Evolutionary conservation across 2,797 vertebrate genomes (phyloP).

Genomic region (Enteromius treurensis): DNA sequence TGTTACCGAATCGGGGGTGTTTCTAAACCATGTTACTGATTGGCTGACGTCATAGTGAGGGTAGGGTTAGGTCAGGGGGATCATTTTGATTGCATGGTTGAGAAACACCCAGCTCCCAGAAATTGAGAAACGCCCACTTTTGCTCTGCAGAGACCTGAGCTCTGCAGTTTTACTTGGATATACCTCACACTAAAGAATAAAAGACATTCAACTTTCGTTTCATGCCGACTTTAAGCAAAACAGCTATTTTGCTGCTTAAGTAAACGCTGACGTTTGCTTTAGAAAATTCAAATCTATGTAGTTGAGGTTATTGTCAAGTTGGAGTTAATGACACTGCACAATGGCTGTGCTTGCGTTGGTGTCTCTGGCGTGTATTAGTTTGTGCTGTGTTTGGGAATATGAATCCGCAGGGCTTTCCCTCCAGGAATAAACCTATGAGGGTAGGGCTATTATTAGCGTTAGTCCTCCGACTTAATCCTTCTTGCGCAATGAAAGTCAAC

Average conservation of each 20-base stretch:
- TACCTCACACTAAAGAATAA: too few species aligned
- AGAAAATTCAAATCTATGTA: not conserved
- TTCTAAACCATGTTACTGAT: too few species aligned
- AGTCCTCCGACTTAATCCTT: not conserved
- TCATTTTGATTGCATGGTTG: too few species aligned
- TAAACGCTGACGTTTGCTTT: not conserved
- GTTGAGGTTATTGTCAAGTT: not conserved
- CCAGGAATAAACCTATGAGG: conserved; percentile 18
- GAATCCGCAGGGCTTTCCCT: conserved; percentile 59
- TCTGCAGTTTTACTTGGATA: too few species aligned
- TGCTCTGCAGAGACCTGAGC: too few species aligned
- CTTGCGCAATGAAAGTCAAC: conserved; percentile 24
- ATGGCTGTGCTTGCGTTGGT: not conserved
- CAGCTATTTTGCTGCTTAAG: not conserved
- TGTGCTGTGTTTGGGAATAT: conserved; percentile 56
- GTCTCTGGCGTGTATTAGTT: conserved; percentile 8
- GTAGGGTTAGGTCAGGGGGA: too few species aligned
- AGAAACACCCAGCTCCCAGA: too few species aligned
- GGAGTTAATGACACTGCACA: not conserved
- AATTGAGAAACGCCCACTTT: too few species aligned
- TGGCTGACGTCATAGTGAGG: too few species aligned
- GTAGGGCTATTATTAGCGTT: conserved; percentile 46
- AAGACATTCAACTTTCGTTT: too few species aligned
- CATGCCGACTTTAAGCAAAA: not conserved
- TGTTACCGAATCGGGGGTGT: too few species aligned